Conservation (phyloP, 2,888 invertebrate species). For the Zhuqinia jingwanae region DNA sequence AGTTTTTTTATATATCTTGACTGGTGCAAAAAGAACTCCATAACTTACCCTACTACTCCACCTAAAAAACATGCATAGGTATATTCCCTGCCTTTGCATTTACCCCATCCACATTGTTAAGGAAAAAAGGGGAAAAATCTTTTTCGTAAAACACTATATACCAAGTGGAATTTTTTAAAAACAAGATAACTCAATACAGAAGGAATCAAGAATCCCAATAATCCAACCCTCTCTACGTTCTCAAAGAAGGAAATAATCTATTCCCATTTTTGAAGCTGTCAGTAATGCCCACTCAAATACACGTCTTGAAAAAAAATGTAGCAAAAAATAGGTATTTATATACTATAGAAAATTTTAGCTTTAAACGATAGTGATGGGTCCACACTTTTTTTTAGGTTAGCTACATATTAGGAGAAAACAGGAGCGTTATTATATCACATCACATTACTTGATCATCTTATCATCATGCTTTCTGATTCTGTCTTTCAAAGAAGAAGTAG, state of each 20-base stretch:
- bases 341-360: too few species aligned
- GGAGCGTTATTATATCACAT: slow-evolving; percentile 17
- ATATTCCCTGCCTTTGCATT: too few species aligned
- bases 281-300: slow-evolving; percentile 39
- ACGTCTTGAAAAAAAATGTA: slow-evolving; percentile 4
- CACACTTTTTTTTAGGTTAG: neutral
- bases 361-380: neutral
- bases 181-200: slow-evolving; percentile 43
- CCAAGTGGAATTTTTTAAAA: slow-evolving; percentile 5
- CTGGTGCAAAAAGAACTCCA: too few species aligned
- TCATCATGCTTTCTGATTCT: slow-evolving; percentile 19
- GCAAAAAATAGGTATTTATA: too few species aligned
- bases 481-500: too few species aligned
- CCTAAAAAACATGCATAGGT: too few species aligned
- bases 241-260: slow-evolving; percentile 40
- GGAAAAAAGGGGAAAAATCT: too few species aligned
- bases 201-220: neutral
- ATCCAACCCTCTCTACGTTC: neutral
- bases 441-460: too few species aligned
- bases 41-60: too few species aligned
- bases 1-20: too few species aligned
- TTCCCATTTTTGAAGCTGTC: slow-evolving; percentile 57
- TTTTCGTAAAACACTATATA: neutral
- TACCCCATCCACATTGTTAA: too few species aligned
- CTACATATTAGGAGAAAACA: slow-evolving; percentile 44